Conservation (phyloP, 2,888 invertebrate species). For the Prosapia bicincta region DNA sequence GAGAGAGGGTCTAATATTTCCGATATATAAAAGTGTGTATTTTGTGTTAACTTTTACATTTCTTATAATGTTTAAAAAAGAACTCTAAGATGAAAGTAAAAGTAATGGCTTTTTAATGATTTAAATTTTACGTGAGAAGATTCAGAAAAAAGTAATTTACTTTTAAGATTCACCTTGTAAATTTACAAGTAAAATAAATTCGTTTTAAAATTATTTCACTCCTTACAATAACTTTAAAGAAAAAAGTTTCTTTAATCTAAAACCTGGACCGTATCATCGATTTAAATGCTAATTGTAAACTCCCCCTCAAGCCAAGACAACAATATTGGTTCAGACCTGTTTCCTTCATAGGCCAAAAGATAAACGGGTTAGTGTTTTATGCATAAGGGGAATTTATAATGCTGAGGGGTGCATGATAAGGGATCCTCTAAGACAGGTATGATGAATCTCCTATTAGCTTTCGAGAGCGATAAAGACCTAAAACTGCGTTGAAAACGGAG, state of each 20-base stretch:
- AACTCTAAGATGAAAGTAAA: no score
- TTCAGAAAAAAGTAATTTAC: no score
- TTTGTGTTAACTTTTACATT: no score
- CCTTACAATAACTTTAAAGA: neutral
- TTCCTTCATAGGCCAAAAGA: neutral
- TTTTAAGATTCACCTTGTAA: no score
- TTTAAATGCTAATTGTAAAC: neutral
- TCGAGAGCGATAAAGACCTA: neutral
- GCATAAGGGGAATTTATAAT: slow-evolving; percentile 1
- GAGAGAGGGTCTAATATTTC: no score
- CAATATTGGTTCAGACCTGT: neutral
- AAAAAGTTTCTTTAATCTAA: neutral
- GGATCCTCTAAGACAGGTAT: neutral
- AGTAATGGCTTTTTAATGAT: no score
- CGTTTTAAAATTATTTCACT: no score
- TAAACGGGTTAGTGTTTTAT: neutral
- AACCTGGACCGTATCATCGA: neutral
- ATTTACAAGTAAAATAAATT: no score
- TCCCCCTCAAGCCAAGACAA: neutral
- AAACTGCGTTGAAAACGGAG: neutral
- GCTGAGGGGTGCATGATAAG: neutral
- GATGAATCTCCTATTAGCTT: neutral
- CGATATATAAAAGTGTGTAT: no score
- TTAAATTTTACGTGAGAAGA: no score
- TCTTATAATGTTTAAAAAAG: no score